Evolutionary conservation across 2,797 vertebrate species (phyloP), one percentile per base, ranked within the genome.

Genomic region (Decapterus maruadsi): DNA sequence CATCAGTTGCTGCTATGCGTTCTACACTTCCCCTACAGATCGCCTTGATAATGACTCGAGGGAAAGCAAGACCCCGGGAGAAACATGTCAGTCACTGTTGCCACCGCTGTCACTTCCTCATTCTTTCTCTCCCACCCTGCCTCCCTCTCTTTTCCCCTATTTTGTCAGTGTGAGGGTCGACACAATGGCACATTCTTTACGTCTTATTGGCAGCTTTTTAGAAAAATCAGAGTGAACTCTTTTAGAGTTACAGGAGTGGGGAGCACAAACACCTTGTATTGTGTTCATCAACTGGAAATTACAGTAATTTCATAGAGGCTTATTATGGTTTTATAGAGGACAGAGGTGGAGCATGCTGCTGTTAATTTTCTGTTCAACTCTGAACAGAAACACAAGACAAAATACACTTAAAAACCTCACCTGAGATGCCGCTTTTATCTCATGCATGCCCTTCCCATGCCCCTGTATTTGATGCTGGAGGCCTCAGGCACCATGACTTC

Each of bases 141-240:
- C 74, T 54, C 58, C 68, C 64, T 26, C 42, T 56, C 68, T 69
- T 75, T 77, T 53, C 46, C 74, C 75, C 60, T 34, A 55, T 78
- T 77, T 77, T 79, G 64, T 76, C 64, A 67, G 74, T 38, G 61
- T 72, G 57, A 80, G 80, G 55, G 69, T 78, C 58, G 71, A 78
- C 87, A 91, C 89, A 88, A 88, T 86, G 76, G 81, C 54, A 81
- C 89, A 78, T 84, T 90, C 72, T 77, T 87, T 68, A 74, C 48
- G 59, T 83, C 75, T 75, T 55, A 45, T 68, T 79, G 69, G 75
- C 53, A 86, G 34, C 63, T 81, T 80, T 81, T 70, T 48, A 34
- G 55, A 58, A 69, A 58, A 70, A 62, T 2, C 2, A 36, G 46
- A 10, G 17, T 8, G 60, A 77, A 56, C 38, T 55, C 55, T 38